phyloP scores from a whole-genome alignment of 2,113 vertebrate species.

The Brevimyrus niger region DNA sequence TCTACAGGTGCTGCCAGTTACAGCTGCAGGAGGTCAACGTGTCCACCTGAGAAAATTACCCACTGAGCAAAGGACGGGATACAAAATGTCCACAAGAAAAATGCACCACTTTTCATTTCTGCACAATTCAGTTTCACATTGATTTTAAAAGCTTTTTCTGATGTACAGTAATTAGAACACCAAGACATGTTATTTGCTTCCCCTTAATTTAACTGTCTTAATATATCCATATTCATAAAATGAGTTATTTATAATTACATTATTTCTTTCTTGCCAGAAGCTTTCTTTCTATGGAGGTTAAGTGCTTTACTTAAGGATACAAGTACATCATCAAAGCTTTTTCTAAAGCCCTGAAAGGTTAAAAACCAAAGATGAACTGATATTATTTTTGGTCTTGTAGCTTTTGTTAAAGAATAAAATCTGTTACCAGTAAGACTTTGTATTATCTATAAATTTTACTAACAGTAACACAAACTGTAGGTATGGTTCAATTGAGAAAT shows the following conservation, averaged over 20 bases:
- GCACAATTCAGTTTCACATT: constrained; percentile 89
- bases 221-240: background rate
- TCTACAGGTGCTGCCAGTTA: background rate
- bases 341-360: background rate
- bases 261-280: background rate
- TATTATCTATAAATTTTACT: background rate
- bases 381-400: background rate
- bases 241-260: background rate
- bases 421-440: background rate
- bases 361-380: background rate
- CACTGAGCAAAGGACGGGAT: constrained; percentile 98
- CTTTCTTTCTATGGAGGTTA: background rate
- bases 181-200: background rate
- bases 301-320: background rate
- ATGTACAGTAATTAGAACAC: background rate
- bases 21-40: constrained; percentile 63
- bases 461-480: background rate
- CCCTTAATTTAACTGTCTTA: background rate
- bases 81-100: constrained; percentile 89
- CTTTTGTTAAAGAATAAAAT: background rate
- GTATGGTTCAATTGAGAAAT: background rate
- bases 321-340: background rate
- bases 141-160: constrained; percentile 70
- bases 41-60: constrained; percentile 95
- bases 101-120: constrained; percentile 71